Evolutionary conservation across 2,888 invertebrate genomes (phyloP).

Genomic region (Apamea epomidion): DNA sequence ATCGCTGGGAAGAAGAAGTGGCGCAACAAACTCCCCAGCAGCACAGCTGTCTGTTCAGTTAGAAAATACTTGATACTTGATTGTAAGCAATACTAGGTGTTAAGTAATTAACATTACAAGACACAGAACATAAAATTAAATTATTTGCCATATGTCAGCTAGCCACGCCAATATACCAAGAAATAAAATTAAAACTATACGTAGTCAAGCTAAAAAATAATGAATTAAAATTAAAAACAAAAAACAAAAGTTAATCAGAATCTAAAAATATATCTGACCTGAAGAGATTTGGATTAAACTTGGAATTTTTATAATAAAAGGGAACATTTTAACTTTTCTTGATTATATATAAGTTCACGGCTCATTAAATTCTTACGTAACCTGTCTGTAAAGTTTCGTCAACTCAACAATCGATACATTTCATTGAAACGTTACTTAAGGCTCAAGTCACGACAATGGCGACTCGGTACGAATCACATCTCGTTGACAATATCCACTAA

Average conservation of each 20-base stretch:
- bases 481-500: conserved; percentile 70
- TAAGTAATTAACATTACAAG: too few relatives aligned
- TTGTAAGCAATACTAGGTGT: too few relatives aligned
- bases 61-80: too few relatives aligned
- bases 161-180: too few relatives aligned
- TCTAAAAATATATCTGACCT: conserved; percentile 15
- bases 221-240: too few relatives aligned
- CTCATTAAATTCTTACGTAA: conserved; percentile 11
- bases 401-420: conserved; percentile 32
- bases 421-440: conserved; percentile 48
- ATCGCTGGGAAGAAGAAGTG: too few relatives aligned
- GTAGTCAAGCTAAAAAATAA: too few relatives aligned
- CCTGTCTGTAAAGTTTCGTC: conserved; percentile 32
- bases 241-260: conserved; percentile 41
- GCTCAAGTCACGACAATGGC: conserved; percentile 63
- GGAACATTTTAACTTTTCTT: not conserved
- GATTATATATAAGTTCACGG: not conserved
- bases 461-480: conserved; percentile 63
- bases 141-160: too few relatives aligned
- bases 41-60: too few relatives aligned
- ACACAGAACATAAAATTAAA: too few relatives aligned
- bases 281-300: conserved; percentile 16
- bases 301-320: not conserved
- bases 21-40: too few relatives aligned
- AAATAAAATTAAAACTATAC: too few relatives aligned